Percentiles rank a stretch among this genome's conserved stretches.
phyloP scores from a whole-genome alignment of 1,140 invertebrate genomes.

The Drosophila repleta region DNA sequence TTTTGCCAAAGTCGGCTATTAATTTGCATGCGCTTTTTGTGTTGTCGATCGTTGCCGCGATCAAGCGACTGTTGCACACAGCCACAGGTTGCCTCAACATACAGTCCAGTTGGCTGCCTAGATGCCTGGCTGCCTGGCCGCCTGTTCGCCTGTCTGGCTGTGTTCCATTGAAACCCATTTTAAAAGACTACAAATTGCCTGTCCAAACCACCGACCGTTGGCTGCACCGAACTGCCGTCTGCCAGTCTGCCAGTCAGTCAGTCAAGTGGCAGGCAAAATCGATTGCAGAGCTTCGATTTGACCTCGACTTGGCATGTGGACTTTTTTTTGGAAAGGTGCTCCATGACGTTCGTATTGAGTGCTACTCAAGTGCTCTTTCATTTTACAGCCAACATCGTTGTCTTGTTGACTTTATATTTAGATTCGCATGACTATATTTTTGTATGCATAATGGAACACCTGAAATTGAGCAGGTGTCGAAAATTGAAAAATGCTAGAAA shows the following conservation, averaged over 20 bases:
- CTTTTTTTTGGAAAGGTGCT: slow-evolving; percentile 60
- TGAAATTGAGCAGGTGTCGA: neutral
- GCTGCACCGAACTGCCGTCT: slow-evolving; percentile 11
- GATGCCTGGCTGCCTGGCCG: slow-evolving; percentile 34
- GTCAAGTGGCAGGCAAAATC: slow-evolving; percentile 58
- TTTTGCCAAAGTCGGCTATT: slow-evolving; percentile 72
- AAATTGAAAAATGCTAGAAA: neutral
- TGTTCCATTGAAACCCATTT: slow-evolving; percentile 69
- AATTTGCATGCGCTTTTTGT: slow-evolving; percentile 72
- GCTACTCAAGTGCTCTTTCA: slow-evolving; percentile 34
- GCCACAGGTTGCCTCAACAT: slow-evolving; percentile 6
- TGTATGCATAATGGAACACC: neutral
- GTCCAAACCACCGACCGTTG: slow-evolving; percentile 55
- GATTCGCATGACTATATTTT: too few relatives aligned
- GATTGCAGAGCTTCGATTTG: slow-evolving; percentile 67
- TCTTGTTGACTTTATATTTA: slow-evolving; percentile 22
- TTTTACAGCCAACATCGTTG: slow-evolving; percentile 58
- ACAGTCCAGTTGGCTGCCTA: slow-evolving; percentile 7
- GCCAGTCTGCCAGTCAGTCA: slow-evolving; percentile 49
- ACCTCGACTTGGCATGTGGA: slow-evolving; percentile 58
- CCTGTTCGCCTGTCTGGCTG: slow-evolving; percentile 30
- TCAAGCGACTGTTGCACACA: slow-evolving; percentile 2
- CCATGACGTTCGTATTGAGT: slow-evolving; percentile 25
- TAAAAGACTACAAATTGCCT: slow-evolving; percentile 81
- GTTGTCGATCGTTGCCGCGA: slow-evolving; percentile 27